Conservation (phyloP, 1,140 invertebrate species). For the Adelges cooleyi region DNA sequence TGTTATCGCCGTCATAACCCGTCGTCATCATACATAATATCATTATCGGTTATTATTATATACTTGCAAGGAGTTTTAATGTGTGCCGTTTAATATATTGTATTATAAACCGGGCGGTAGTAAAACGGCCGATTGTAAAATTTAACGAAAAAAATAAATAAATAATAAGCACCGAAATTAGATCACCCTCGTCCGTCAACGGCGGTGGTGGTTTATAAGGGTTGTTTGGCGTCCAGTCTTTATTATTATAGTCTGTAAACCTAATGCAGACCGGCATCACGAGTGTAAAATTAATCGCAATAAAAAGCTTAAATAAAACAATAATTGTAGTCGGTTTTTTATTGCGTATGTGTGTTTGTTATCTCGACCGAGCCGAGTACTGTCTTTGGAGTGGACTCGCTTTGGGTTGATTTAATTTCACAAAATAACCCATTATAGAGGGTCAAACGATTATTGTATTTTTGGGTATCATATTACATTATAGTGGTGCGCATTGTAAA, state of each 20-base stretch:
- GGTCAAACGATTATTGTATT: too few relatives aligned
- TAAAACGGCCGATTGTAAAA: conserved; percentile 19
- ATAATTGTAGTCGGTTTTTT: too few relatives aligned
- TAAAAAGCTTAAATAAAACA: not conserved
- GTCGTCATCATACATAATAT: not conserved
- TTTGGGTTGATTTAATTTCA: too few relatives aligned
- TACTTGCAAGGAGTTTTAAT: conserved; percentile 11
- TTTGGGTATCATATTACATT: too few relatives aligned
- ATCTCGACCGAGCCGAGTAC: too few relatives aligned
- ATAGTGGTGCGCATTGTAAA: too few relatives aligned
- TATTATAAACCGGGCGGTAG: conserved; percentile 18
- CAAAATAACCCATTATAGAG: too few relatives aligned
- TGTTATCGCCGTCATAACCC: not conserved
- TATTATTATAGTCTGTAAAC: not conserved
- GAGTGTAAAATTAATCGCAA: conserved; percentile 6
- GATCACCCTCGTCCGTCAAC: conserved; percentile 3
- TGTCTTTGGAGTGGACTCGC: too few relatives aligned
- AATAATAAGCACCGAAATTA: too few relatives aligned
- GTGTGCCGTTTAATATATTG: conserved; percentile 6
- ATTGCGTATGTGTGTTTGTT: too few relatives aligned
- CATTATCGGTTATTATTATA: conserved; percentile 27
- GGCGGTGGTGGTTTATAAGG: not conserved
- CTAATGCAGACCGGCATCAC: not conserved
- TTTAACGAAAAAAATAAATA: conserved; percentile 6
- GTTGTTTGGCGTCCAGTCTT: too few relatives aligned